These are phyloP conservation scores for Macaria liturata DNA, from an alignment of 2,888 invertebrate genomes.

Conservation along the genomic window DNA sequence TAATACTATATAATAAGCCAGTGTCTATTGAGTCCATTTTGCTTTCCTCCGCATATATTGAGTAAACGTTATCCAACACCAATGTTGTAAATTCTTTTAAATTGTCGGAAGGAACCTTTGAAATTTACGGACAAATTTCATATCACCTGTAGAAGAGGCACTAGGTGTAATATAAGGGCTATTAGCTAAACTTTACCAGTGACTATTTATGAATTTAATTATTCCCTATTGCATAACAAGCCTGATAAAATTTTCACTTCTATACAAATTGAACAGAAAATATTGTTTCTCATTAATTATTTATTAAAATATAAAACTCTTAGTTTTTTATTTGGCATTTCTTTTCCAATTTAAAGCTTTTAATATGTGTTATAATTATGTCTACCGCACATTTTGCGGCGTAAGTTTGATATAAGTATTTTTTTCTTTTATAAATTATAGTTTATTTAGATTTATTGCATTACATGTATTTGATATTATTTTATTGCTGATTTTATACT, in stretches of 20 bases:
- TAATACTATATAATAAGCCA: constrained; percentile 22
- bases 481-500: too few species aligned
- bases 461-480: too few species aligned
- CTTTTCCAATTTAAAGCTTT: constrained; percentile 32
- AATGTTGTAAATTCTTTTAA: constrained; percentile 21
- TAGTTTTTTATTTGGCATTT: constrained; percentile 28
- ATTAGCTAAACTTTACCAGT: constrained; percentile 29
- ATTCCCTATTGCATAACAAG: neutral
- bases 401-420: too few species aligned
- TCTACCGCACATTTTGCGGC: too few species aligned
- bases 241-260: constrained; percentile 3
- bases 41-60: constrained; percentile 29
- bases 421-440: too few species aligned
- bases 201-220: neutral
- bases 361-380: neutral
- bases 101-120: constrained; percentile 32
- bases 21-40: constrained; percentile 39
- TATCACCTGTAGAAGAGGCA: constrained; percentile 43
- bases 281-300: too few species aligned
- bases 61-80: constrained; percentile 22
- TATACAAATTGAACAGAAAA: constrained; percentile 1
- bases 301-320: too few species aligned
- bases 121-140: constrained; percentile 19
- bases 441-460: too few species aligned
- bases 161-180: constrained; percentile 39